Conservation (phyloP, 2,797 vertebrate genomes). For the Eremophila alpestris region DNA sequence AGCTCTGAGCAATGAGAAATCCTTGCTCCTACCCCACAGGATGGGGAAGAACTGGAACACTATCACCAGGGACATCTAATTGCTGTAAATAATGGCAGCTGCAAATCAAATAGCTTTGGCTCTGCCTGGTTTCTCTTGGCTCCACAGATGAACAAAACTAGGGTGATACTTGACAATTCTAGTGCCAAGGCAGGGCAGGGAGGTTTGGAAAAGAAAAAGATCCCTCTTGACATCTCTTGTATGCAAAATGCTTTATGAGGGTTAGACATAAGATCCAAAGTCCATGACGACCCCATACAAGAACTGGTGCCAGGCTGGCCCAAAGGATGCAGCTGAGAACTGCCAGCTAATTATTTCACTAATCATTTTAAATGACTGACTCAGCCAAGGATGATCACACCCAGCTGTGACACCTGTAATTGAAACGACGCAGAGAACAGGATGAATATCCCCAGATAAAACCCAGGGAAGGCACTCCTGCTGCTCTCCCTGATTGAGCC, state of each 20-base stretch:
- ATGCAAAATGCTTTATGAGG: background rate
- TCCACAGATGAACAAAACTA: background rate
- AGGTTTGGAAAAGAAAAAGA: background rate
- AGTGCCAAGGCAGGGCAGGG: background rate
- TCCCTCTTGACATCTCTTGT: background rate
- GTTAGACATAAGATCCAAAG: background rate
- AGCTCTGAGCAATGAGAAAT: background rate
- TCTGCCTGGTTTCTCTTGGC: background rate
- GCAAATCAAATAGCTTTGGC: background rate
- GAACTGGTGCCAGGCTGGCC: background rate
- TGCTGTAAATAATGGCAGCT: background rate
- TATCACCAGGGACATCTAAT: background rate
- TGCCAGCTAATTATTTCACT: conserved; percentile 4
- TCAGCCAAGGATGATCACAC: background rate
- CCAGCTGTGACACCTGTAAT: background rate
- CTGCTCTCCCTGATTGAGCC: background rate
- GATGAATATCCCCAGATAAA: background rate
- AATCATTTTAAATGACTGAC: background rate
- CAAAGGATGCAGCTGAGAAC: background rate
- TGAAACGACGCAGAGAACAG: accelerated
- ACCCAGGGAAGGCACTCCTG: background rate
- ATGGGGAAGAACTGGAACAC: background rate
- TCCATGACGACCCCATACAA: background rate
- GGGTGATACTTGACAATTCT: background rate
- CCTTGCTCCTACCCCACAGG: background rate